Evolutionary conservation across 1,140 invertebrate genomes (phyloP).

Genomic region (Diuraphis noxia): DNA sequence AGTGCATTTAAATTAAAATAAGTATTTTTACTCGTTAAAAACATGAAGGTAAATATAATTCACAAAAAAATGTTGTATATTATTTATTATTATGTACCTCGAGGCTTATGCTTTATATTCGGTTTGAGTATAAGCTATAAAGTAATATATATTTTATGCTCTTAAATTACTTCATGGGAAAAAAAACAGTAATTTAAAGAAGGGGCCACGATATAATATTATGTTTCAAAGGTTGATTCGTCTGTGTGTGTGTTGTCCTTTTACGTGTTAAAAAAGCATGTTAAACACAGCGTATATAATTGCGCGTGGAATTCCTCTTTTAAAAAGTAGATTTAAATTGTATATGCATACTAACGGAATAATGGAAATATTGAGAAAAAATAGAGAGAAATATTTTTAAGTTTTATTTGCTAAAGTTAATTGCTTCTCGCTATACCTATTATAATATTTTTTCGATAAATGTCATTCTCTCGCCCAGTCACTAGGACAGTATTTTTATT

Average conservation of each 20-base stretch:
- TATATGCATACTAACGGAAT: not conserved
- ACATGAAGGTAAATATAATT: not conserved
- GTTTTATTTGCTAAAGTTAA: not conserved
- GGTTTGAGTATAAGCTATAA: not conserved
- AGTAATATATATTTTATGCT: not conserved
- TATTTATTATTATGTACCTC: not conserved
- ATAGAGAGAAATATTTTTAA: not conserved
- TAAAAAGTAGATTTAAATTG: not conserved
- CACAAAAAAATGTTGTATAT: not conserved
- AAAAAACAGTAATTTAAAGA: constrained; percentile 22
- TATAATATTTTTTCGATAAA: not conserved
- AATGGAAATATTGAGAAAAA: not conserved
- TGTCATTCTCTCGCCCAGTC: not conserved
- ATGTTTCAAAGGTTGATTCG: constrained; percentile 13
- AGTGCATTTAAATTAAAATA: not conserved
- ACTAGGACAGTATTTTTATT: not conserved
- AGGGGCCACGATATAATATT: not conserved
- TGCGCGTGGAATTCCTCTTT: not conserved
- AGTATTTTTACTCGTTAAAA: too few relatives aligned
- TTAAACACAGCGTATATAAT: constrained; percentile 22
- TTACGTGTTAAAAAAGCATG: constrained; percentile 20
- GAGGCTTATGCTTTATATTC: not conserved
- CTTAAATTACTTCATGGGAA: constrained; percentile 18
- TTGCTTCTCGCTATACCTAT: not conserved
- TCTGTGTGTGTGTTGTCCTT: not conserved